Base-by-base conservation (phyloP, 2,113 vertebrate species). In the Oreocharis arfaki region DNA sequence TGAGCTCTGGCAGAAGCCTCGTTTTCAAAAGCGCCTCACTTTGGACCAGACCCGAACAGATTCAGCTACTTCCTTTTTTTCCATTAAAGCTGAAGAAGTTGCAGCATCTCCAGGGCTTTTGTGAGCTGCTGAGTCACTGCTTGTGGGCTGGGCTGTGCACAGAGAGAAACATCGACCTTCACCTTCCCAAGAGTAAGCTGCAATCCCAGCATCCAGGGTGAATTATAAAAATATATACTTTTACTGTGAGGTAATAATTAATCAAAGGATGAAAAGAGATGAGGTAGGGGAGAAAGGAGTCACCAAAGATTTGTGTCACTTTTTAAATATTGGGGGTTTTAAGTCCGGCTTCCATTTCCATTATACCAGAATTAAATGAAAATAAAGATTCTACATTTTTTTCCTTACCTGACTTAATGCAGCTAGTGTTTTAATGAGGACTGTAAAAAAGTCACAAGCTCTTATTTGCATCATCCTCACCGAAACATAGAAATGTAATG, bases 91-190 rank as follows among this genome's bases (percentile, higher is more conserved):
- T 78, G 59, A 85, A 85, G 37, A 92, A 64, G 22, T 28, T 78
- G 67, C 32, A 3, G 39, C 42, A 63, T n/a, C 70, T 67, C 79
- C 53, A 24, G 30, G 9, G 35, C 5, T 75, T 88, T 60, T 89
- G 41, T n/a, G 47, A 44, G 71, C 60, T 96, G 88, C 90, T 92
- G 90, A 92, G 63, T 91, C 94, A 90, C 63, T 86, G 68, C 37
- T 55, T 18, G 63, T 46, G 61, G 30, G 59, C 57, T 68, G 65
- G 46, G 39, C 6, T 70, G 23, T 28, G 42, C 92, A 57, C 18
- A 74, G 44, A 37, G 52, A 76, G 56, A 47, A 96, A 63, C 33
- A 52, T 3, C 3, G 3, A 67, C 79, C 64, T 96, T 74, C 71
- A 65, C 42, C 52, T 70, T 56, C 90, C 32, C 59, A 59, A 57